phyloP scores from a whole-genome alignment of 2,797 vertebrate genomes.

The Spondyliosoma cantharus region DNA sequence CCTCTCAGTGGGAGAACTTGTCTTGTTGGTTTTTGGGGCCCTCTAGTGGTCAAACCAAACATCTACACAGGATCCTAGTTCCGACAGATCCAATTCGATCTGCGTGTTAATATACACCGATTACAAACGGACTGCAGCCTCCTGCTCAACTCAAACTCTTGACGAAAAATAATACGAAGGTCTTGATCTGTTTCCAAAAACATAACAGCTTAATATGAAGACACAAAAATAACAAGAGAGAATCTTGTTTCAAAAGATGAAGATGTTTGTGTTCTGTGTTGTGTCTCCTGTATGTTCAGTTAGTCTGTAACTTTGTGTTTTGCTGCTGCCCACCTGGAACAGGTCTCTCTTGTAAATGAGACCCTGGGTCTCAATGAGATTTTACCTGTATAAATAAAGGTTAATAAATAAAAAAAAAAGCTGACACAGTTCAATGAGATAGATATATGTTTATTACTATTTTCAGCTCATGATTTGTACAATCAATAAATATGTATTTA shows the following conservation, averaged over 20 bases:
- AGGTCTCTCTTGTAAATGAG: too few relatives aligned
- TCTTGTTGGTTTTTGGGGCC: constrained; percentile 39
- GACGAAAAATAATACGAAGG: background rate
- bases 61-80: background rate
- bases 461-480: constrained; percentile 70
- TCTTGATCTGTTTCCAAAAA: background rate
- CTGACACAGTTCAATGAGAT: constrained; percentile 8
- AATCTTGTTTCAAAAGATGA: constrained; percentile 10
- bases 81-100: background rate
- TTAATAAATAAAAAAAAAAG: too few relatives aligned
- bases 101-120: background rate
- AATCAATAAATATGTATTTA: constrained; percentile 83
- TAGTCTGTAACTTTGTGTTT: too few relatives aligned
- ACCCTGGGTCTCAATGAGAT: too few relatives aligned
- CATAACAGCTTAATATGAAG: background rate
- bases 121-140: background rate
- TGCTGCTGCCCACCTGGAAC: too few relatives aligned
- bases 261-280: too few relatives aligned
- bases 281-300: too few relatives aligned
- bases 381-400: too few relatives aligned
- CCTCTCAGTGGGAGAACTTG: background rate
- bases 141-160: background rate
- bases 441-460: constrained; percentile 80
- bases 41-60: constrained; percentile 41
- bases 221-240: background rate